Percentiles rank a stretch among this genome's conserved stretches.
Conservation (phyloP, 2,888 invertebrate species). For the Polydrusus tereticollis region DNA sequence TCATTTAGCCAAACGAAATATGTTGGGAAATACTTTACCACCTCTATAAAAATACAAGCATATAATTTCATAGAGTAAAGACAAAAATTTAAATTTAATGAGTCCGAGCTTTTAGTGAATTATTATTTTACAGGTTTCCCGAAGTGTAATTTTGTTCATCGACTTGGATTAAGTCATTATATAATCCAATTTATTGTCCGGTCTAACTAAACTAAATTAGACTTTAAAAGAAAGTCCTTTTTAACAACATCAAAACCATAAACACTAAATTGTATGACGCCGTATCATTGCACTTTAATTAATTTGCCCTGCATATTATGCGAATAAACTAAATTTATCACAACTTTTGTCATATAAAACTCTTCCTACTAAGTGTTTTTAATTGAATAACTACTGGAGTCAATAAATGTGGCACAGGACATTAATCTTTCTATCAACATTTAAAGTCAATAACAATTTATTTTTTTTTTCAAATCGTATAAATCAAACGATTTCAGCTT, state of each 20-base stretch:
- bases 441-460: conserved; percentile 33
- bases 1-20: no score
- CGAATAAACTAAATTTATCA: conserved; percentile 26
- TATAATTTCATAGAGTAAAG: no score
- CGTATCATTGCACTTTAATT: conserved; percentile 17
- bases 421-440: conserved; percentile 39
- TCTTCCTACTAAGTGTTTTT: conserved; percentile 35
- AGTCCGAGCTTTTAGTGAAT: no score
- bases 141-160: no score
- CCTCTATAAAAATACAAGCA: no score
- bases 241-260: neutral
- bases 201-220: no score
- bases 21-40: no score
- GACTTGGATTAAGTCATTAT: no score
- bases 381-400: conserved; percentile 40
- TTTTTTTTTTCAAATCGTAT: conserved; percentile 9
- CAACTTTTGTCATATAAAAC: conserved; percentile 27
- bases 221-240: no score
- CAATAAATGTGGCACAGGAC: conserved; percentile 36
- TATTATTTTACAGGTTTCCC: no score
- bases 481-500: conserved; percentile 1
- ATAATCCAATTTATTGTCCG: no score
- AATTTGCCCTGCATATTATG: conserved; percentile 31
- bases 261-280: neutral
- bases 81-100: no score